Percentiles rank a stretch among this genome's conserved stretches.
These are phyloP conservation scores for Criorhina ranunculi DNA, from an alignment of 2,888 invertebrate genomes.

Conservation along the genomic window DNA sequence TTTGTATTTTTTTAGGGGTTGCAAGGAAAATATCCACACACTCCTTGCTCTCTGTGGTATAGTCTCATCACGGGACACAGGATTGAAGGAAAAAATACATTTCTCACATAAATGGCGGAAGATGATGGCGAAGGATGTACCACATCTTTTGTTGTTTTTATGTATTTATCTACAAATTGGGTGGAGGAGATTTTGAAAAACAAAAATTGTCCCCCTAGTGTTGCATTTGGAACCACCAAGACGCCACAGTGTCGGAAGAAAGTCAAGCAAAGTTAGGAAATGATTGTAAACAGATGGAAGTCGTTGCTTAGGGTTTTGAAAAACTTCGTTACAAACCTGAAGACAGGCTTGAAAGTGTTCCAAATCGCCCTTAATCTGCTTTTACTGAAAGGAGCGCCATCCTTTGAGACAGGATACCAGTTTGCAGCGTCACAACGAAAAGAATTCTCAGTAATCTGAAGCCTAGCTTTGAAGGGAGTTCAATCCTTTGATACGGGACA, in stretches of 20 bases:
- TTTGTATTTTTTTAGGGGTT: conserved; percentile 68
- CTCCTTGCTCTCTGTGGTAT: background rate
- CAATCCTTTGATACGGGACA: too few relatives aligned
- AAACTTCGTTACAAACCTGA: too few relatives aligned
- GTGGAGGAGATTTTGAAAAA: conserved; percentile 12
- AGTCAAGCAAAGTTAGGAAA: background rate
- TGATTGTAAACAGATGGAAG: background rate
- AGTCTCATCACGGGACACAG: background rate
- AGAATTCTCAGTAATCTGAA: too few relatives aligned
- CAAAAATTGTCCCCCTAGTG: background rate
- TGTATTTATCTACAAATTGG: conserved; percentile 12
- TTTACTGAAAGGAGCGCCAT: too few relatives aligned
- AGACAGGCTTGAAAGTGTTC: too few relatives aligned
- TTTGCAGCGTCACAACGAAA: too few relatives aligned
- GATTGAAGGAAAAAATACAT: background rate
- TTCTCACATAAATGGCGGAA: conserved; percentile 7
- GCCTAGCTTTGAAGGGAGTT: too few relatives aligned
- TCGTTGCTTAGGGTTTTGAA: too few relatives aligned
- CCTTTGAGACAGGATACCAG: too few relatives aligned
- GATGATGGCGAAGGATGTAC: conserved; percentile 14
- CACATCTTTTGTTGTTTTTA: background rate
- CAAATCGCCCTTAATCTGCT: too few relatives aligned
- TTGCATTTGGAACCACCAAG: background rate
- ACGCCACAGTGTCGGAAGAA: background rate
- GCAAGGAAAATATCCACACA: conserved; percentile 52